Conservation (phyloP, 1,140 invertebrate species). For the Dendroctonus ponderosae region DNA sequence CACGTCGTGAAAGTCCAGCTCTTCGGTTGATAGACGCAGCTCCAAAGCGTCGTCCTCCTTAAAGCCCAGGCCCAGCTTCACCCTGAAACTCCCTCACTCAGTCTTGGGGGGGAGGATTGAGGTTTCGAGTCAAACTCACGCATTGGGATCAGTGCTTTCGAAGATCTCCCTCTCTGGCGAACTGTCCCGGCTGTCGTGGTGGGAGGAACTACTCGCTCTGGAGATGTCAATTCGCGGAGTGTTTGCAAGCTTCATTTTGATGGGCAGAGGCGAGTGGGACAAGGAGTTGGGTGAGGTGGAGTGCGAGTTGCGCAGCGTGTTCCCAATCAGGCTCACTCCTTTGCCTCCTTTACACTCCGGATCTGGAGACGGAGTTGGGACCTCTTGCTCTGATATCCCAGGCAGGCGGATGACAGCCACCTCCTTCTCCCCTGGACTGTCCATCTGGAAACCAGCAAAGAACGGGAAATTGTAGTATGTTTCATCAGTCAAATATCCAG, state of each 20-base stretch:
- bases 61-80: constrained; percentile 59
- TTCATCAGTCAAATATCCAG: not conserved
- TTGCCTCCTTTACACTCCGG: constrained; percentile 9
- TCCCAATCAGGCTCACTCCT: constrained; percentile 46
- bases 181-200: constrained; percentile 78
- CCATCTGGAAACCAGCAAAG: constrained; percentile 54
- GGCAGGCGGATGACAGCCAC: constrained; percentile 58
- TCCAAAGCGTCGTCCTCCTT: constrained; percentile 77
- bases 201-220: constrained; percentile 79
- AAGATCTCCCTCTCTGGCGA: constrained; percentile 76
- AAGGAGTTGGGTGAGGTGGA: constrained; percentile 34
- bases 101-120: not conserved
- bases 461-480: too few relatives aligned
- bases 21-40: constrained; percentile 80
- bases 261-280: constrained; percentile 47
- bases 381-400: constrained; percentile 66
- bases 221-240: constrained; percentile 85
- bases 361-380: constrained; percentile 48
- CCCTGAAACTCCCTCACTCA: constrained; percentile 24
- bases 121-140: constrained; percentile 11
- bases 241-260: constrained; percentile 61
- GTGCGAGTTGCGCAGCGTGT: constrained; percentile 6
- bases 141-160: constrained; percentile 29
- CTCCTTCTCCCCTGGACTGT: constrained; percentile 62
- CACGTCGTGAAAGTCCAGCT: constrained; percentile 75